These are phyloP conservation scores for Neodiprion fabricii DNA, from an alignment of 1,140 invertebrate genomes.

Conservation along the genomic window DNA sequence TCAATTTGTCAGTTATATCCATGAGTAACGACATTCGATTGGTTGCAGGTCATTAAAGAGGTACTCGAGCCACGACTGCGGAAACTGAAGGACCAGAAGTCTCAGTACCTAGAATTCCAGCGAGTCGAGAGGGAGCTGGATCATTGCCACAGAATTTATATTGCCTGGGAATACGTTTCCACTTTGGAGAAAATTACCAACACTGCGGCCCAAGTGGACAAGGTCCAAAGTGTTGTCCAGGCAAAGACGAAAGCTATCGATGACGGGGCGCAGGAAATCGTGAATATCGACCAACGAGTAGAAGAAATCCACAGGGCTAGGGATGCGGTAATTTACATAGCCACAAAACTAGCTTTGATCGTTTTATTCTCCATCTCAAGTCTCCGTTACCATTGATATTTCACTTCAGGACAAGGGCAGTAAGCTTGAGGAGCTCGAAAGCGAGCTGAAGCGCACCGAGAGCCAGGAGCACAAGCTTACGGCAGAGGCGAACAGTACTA, in stretches of 20 bases:
- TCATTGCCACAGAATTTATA: conserved; percentile 78
- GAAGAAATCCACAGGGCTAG: conserved; percentile 61
- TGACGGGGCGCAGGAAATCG: conserved; percentile 64
- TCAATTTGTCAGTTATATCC: conserved; percentile 11
- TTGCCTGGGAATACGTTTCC: conserved; percentile 77
- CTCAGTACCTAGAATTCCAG: conserved; percentile 89
- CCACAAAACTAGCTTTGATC: conserved; percentile 7
- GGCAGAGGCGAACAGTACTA: conserved; percentile 72
- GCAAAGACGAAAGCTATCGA: conserved; percentile 63
- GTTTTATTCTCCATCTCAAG: conserved; percentile 14
- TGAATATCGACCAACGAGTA: conserved; percentile 65
- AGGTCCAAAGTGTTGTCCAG: conserved; percentile 63
- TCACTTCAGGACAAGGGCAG: conserved; percentile 70
- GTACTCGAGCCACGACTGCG: conserved; percentile 88
- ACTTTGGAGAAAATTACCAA: conserved; percentile 62
- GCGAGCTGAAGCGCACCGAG: conserved; percentile 70
- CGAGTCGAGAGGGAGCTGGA: conserved; percentile 87
- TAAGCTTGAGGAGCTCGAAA: conserved; percentile 71
- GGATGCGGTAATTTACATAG: conserved; percentile 61
- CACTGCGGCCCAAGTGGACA: conserved; percentile 63
- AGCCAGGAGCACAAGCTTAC: conserved; percentile 72
- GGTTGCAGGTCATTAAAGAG: conserved; percentile 79
- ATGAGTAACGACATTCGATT: conserved; percentile 9
- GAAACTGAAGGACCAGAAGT: conserved; percentile 86
- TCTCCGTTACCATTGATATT: conserved; percentile 15